Conservation (phyloP, 1,140 invertebrate genomes). For the Diachasmimorpha longicaudata region DNA sequence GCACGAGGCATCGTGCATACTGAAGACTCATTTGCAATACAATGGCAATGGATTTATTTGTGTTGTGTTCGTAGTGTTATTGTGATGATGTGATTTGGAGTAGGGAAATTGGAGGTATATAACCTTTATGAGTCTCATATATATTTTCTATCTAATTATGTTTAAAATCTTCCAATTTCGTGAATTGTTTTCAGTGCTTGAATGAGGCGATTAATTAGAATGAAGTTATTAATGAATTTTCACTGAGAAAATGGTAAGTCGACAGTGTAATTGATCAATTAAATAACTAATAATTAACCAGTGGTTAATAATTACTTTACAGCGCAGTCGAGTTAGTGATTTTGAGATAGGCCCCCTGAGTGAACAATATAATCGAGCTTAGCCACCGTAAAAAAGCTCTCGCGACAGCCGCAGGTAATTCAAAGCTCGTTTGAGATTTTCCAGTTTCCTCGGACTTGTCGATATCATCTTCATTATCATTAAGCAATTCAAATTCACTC, state of each 20-base stretch:
- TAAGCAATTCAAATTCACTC: slow-evolving; percentile 34
- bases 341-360: slow-evolving; percentile 41
- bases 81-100: neutral
- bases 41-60: neutral
- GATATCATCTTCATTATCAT: slow-evolving; percentile 25
- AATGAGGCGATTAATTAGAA: neutral
- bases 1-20: neutral
- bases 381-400: slow-evolving; percentile 46
- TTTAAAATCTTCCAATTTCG: too few species aligned
- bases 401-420: slow-evolving; percentile 35
- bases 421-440: slow-evolving; percentile 26
- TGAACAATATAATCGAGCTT: slow-evolving; percentile 37
- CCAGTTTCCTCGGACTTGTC: slow-evolving; percentile 34
- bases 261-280: too few species aligned
- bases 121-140: too few species aligned
- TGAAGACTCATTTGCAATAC: neutral
- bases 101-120: too few species aligned
- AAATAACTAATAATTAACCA: too few species aligned
- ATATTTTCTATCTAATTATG: too few species aligned
- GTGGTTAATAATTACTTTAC: too few species aligned
- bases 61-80: neutral
- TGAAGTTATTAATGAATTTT: neutral
- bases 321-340: slow-evolving; percentile 18
- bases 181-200: too few species aligned
- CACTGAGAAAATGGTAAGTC: too few species aligned